Evolutionary conservation across 2,797 vertebrate species (phyloP).

Genomic region (Phaenicophaeus curvirostris): DNA sequence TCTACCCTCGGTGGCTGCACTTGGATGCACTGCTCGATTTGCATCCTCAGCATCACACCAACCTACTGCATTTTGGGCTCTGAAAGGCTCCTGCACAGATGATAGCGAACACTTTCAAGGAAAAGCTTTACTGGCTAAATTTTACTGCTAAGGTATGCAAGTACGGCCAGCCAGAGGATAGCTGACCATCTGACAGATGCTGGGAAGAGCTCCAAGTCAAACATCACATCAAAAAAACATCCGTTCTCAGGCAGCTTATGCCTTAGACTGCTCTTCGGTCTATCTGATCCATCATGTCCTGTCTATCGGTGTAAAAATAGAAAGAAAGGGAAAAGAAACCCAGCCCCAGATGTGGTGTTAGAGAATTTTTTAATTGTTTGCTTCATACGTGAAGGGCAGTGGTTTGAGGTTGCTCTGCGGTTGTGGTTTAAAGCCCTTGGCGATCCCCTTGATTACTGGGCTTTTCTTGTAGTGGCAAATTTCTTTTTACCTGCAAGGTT

Average conservation of each 20-base stretch:
- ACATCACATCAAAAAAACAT: neutral
- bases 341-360: neutral
- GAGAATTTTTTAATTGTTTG: neutral
- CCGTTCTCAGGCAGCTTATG: neutral
- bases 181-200: neutral
- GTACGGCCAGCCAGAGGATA: neutral
- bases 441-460: neutral
- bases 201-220: constrained; percentile 42
- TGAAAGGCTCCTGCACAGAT: rapidly evolving
- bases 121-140: rapidly evolving
- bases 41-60: neutral
- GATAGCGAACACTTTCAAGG: neutral
- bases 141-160: neutral
- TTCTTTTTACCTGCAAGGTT: neutral
- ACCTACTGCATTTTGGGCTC: rapidly evolving
- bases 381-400: rapidly evolving
- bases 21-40: neutral
- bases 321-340: neutral
- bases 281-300: rapidly evolving
- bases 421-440: neutral
- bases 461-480: neutral
- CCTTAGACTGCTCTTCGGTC: neutral
- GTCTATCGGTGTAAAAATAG: rapidly evolving
- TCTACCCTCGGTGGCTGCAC: neutral
- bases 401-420: neutral